Conservation (phyloP, 2,888 invertebrate genomes). For the Cheilosia grossa region DNA sequence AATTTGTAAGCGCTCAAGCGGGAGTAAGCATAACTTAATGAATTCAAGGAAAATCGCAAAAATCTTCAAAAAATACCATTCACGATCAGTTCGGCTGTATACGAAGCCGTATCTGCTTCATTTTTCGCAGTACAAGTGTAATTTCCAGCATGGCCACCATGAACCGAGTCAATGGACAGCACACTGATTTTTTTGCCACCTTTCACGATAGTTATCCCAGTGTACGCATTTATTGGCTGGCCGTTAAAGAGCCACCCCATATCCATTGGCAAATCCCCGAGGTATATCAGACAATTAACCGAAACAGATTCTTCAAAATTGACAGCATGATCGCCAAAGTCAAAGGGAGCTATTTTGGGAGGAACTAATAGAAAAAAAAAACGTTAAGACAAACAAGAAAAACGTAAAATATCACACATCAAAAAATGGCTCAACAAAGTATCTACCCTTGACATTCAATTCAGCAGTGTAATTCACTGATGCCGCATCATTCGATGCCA, state of each 20-base stretch:
- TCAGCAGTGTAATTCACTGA: constrained; percentile 85
- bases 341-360: constrained; percentile 90
- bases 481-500: constrained; percentile 87
- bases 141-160: constrained; percentile 88
- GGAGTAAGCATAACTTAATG: constrained; percentile 49
- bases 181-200: constrained; percentile 86
- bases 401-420: constrained; percentile 26
- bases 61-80: constrained; percentile 84
- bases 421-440: constrained; percentile 33
- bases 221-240: constrained; percentile 81
- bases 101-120: constrained; percentile 87
- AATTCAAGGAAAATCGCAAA: constrained; percentile 36
- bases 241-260: constrained; percentile 85
- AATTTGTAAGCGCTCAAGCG: constrained; percentile 46
- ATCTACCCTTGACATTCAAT: constrained; percentile 86
- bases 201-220: constrained; percentile 83
- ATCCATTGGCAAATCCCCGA: constrained; percentile 88
- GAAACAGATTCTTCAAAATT: constrained; percentile 87
- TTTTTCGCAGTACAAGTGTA: constrained; percentile 91
- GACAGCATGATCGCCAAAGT: constrained; percentile 88
- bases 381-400: background rate
- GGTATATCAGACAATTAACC: constrained; percentile 85
- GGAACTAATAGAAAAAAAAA: constrained; percentile 84
- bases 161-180: constrained; percentile 86
- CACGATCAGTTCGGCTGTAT: constrained; percentile 88